Evolutionary conservation across 2,797 vertebrate species (phyloP), one percentile per base, ranked within the genome.

Genomic region (Notolepis coatsorum): DNA sequence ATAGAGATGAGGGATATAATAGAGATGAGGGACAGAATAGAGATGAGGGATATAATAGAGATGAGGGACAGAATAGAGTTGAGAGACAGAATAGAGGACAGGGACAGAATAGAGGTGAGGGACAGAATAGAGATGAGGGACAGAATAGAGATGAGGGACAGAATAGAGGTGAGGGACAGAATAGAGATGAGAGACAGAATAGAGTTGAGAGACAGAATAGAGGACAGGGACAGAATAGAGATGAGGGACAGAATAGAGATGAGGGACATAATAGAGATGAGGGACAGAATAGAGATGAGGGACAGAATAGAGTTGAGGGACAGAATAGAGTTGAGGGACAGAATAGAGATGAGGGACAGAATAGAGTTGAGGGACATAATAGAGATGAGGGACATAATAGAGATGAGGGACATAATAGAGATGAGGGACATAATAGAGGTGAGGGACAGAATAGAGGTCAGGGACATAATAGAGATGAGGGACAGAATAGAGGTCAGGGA

Each of bases 101-200:
- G 28, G 72, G 79, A 69, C 62, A 15, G 54, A 68, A 47, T 43
- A 45, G 81, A 68, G 71, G 68, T 69, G 68, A 64, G 21, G 25
- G n/a, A n/a, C n/a, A n/a, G n/a, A n/a, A n/a, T n/a, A n/a, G n/a
- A 68, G 59, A 56, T 55, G 27, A 17, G 28, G 72, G 79, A 69
- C 62, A 15, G 54, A 68, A 47, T 43, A 45, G 81, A 68, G 71
- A 66, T 69, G 68, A 64, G 21, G 25, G n/a, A n/a, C n/a, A n/a
- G n/a, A n/a, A n/a, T n/a, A n/a, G n/a, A n/a, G n/a, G n/a, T n/a
- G n/a, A n/a, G n/a, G n/a, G n/a, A n/a, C n/a, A n/a, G n/a, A n/a
- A n/a, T n/a, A n/a, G n/a, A 68, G 59, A 56, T 55, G 27, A 17
- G 28, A 71, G 79, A 69, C 62, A 15, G 54, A 68, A 47, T 43